A percentile compares a stretch with the other conserved stretches of the same genome.
These are phyloP conservation scores for Eurystomus glaucurus DNA, from an alignment of 2,797 vertebrate genomes.

Conservation along the genomic window DNA sequence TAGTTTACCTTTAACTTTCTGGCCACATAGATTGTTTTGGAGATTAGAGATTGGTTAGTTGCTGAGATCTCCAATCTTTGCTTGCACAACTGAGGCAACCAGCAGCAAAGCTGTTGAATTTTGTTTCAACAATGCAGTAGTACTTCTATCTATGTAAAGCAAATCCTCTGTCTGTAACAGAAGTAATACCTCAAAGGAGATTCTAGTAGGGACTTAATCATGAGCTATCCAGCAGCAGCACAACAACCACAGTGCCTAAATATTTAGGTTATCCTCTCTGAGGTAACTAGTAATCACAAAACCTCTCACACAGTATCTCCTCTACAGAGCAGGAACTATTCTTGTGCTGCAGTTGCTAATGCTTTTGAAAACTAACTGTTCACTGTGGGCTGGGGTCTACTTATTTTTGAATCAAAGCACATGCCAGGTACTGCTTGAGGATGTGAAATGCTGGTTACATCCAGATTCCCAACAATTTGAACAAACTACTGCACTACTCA, in stretches of 20 bases:
- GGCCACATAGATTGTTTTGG: conserved; percentile 15
- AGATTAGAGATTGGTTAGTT: conserved; percentile 1
- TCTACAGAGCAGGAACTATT: neutral
- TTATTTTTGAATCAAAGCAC: neutral
- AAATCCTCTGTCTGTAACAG: neutral
- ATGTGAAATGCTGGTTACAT: neutral
- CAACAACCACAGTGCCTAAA: neutral
- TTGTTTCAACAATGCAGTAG: neutral
- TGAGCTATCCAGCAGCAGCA: neutral
- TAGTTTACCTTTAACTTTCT: conserved; percentile 51
- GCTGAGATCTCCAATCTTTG: neutral
- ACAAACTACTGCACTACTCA: neutral
- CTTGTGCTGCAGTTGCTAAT: neutral
- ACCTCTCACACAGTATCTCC: neutral
- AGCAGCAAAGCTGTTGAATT: conserved; percentile 45
- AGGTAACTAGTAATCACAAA: neutral
- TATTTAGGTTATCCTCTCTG: neutral
- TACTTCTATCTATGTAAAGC: neutral
- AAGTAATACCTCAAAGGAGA: neutral
- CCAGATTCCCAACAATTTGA: neutral
- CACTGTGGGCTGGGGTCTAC: neutral
- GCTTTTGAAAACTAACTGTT: neutral
- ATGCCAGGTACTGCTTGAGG: neutral
- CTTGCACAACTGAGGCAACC: conserved; percentile 23
- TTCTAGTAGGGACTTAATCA: neutral